Conservation (phyloP, 2,888 invertebrate genomes). For the Rotaria sp. region DNA sequence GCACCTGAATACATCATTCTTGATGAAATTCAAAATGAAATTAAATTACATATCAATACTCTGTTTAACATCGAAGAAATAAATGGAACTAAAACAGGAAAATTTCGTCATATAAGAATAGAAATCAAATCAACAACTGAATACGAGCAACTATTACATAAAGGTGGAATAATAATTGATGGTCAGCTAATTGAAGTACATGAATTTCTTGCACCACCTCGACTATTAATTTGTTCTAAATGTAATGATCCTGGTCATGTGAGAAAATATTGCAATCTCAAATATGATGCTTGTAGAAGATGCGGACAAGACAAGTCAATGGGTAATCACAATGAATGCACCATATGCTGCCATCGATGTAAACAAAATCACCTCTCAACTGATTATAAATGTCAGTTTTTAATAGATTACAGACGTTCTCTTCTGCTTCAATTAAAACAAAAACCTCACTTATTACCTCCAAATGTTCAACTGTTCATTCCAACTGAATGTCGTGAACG, state of each 20-base stretch:
- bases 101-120: not conserved
- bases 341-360: not conserved
- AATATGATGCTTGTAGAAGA: not conserved
- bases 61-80: not conserved
- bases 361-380: not conserved
- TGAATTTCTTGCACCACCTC: not conserved
- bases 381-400: not conserved
- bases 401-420: not conserved
- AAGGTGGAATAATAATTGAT: not conserved
- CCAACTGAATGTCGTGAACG: not conserved
- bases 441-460: not conserved
- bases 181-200: not conserved
- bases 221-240: not conserved
- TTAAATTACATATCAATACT: not conserved
- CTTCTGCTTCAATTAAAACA: not conserved
- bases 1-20: not conserved
- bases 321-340: not conserved
- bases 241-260: not conserved
- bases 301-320: not conserved
- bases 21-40: not conserved
- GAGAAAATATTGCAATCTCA: not conserved
- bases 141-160: not conserved
- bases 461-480: not conserved
- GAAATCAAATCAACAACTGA: not conserved
- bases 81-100: not conserved